These are phyloP conservation scores for Platorchestia sp. DNA, from an alignment of 1,140 invertebrate species.

Conservation along the genomic window DNA sequence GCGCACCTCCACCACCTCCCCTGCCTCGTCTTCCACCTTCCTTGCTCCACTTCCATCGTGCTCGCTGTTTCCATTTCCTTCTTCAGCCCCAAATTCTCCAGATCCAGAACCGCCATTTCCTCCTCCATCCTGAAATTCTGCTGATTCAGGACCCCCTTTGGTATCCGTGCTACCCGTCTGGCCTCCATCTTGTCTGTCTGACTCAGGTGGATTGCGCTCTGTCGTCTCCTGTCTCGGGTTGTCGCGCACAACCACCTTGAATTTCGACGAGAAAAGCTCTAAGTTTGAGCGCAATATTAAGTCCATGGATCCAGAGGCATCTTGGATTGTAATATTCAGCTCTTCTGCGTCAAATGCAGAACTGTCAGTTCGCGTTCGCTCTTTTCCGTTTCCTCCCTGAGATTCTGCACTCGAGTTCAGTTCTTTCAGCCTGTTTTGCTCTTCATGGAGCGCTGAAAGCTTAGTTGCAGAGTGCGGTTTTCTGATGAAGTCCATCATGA, in stretches of 20 bases:
- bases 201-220: neutral
- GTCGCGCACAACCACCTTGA: conserved; percentile 58
- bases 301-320: conserved; percentile 48
- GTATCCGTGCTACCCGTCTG: neutral
- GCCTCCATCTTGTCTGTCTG: neutral
- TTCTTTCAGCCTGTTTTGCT: neutral
- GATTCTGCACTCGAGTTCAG: neutral
- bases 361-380: neutral
- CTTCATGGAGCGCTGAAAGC: conserved; percentile 46
- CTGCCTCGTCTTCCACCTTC: neutral
- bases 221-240: neutral
- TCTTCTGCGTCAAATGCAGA: conserved; percentile 54
- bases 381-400: neutral
- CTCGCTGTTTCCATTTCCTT: neutral
- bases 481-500: conserved; percentile 50
- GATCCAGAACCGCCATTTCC: neutral
- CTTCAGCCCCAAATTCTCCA: neutral
- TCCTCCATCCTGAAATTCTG: neutral
- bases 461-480: conserved; percentile 61
- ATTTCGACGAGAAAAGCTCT: conserved; percentile 58
- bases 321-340: conserved; percentile 57
- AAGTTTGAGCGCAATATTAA: conserved; percentile 58
- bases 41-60: neutral
- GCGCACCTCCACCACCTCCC: conserved; percentile 46
- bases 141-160: too few species aligned